Evolutionary conservation across 2,797 vertebrate genomes (phyloP).

Genomic region (Fistularia tabacaria): DNA sequence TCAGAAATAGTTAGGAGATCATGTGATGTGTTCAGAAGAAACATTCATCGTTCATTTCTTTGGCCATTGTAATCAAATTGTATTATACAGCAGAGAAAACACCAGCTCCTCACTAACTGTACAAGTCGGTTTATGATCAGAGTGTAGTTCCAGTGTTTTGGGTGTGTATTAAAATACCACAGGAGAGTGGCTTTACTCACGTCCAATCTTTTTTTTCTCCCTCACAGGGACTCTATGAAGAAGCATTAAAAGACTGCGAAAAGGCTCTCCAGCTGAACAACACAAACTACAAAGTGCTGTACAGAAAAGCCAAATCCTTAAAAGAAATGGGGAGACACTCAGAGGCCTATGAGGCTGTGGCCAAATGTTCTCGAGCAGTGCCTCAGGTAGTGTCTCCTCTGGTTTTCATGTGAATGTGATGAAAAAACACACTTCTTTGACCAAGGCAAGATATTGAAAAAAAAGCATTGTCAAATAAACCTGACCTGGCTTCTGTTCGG

Average conservation of each 20-base stretch:
- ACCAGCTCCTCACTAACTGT: no score
- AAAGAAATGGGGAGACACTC: constrained; percentile 85
- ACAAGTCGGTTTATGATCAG: constrained; percentile 13
- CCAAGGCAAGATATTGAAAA: no score
- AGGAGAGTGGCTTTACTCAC: no score
- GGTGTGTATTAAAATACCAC: not conserved
- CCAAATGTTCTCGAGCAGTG: constrained; percentile 91
- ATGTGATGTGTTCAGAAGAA: no score
- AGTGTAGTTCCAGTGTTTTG: no score
- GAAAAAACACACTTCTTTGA: no score
- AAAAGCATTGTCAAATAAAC: no score
- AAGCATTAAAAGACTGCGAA: constrained; percentile 90
- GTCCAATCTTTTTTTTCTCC: not conserved
- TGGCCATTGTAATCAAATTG: no score
- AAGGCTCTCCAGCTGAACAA: constrained; percentile 84
- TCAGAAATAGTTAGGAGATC: no score
- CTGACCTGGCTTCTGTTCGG: no score
- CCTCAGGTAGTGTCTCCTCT: constrained; percentile 79
- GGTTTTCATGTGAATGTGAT: constrained; percentile 1
- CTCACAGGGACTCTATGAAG: constrained; percentile 83
- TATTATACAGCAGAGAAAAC: no score
- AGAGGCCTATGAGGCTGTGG: constrained; percentile 91
- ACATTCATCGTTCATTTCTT: no score
- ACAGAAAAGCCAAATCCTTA: constrained; percentile 88
- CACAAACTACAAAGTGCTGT: constrained; percentile 88